Percentiles rank a stretch among this genome's conserved stretches.
Evolutionary conservation across 2,888 invertebrate genomes (phyloP).

Genomic region (Bedellia somnulentella): DNA sequence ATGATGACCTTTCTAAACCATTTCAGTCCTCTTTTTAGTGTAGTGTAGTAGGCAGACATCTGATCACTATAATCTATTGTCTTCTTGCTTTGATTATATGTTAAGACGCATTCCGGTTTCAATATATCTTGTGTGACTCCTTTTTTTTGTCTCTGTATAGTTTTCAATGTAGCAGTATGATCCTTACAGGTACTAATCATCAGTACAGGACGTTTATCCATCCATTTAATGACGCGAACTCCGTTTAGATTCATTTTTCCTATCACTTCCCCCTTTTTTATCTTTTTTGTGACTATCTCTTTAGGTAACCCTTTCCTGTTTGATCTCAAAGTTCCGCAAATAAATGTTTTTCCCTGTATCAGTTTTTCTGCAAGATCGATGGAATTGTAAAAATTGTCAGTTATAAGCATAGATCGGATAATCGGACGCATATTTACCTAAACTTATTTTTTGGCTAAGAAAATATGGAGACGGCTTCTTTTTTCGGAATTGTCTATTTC

Average conservation of each 20-base stretch:
- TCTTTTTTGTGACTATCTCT: slow-evolving; percentile 16
- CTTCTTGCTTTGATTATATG: slow-evolving; percentile 19
- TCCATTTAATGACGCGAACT: slow-evolving; percentile 10
- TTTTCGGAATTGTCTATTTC: no score
- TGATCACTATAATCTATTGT: slow-evolving; percentile 21
- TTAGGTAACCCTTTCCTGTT: slow-evolving; percentile 10
- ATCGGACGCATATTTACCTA: no score
- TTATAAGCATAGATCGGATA: no score
- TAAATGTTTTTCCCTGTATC: slow-evolving; percentile 8
- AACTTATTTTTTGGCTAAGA: no score
- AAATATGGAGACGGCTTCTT: no score
- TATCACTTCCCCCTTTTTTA: slow-evolving; percentile 14
- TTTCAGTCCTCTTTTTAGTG: slow-evolving; percentile 13
- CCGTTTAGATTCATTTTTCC: slow-evolving; percentile 5
- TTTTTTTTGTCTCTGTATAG: not conserved
- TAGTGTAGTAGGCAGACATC: slow-evolving; percentile 14
- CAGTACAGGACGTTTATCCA: slow-evolving; percentile 15
- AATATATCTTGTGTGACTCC: slow-evolving; percentile 13
- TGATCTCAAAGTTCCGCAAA: slow-evolving; percentile 9
- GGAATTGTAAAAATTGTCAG: slow-evolving; percentile 15
- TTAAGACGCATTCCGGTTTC: slow-evolving; percentile 15
- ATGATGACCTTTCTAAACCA: slow-evolving; percentile 23
- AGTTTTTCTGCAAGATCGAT: slow-evolving; percentile 12
- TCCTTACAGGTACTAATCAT: slow-evolving; percentile 16
- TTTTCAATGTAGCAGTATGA: slow-evolving; percentile 8